Percentiles rank a stretch among this genome's conserved stretches.
Evolutionary conservation across 2,888 invertebrate species (phyloP).

Genomic region (Coecobrya sp.): DNA sequence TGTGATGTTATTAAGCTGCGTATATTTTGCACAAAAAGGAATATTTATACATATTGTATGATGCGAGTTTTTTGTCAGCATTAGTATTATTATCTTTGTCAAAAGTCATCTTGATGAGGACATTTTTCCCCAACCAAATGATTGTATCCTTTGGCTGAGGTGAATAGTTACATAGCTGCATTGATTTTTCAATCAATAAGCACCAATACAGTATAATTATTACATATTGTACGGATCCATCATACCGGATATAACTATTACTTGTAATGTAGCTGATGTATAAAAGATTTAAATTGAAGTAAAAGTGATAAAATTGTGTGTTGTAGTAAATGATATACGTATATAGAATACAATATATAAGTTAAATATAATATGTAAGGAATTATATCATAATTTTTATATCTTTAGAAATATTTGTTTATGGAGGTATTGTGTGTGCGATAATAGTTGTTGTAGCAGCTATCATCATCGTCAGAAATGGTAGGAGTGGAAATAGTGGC

Average conservation of each 20-base stretch:
- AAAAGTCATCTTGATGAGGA: not conserved
- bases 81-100: not conserved
- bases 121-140: not conserved
- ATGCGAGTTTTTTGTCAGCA: not conserved
- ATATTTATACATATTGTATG: not conserved
- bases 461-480: not conserved
- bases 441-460: not conserved
- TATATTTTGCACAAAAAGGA: slow-evolving; percentile 2
- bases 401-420: not conserved
- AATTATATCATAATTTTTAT: not conserved
- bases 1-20: slow-evolving; percentile 7
- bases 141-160: no score
- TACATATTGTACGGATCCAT: not conserved
- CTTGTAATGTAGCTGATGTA: not conserved
- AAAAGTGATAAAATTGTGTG: not conserved
- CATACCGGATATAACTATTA: not conserved
- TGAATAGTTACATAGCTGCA: no score
- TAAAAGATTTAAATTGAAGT: not conserved
- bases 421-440: not conserved
- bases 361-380: no score
- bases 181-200: not conserved
- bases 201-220: not conserved
- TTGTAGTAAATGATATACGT: not conserved
- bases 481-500: not conserved
- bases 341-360: not conserved